Evolutionary conservation across 2,113 vertebrate genomes (phyloP), one percentile per base, ranked within the genome.

Genomic region (Hippocampus mohnikei): DNA sequence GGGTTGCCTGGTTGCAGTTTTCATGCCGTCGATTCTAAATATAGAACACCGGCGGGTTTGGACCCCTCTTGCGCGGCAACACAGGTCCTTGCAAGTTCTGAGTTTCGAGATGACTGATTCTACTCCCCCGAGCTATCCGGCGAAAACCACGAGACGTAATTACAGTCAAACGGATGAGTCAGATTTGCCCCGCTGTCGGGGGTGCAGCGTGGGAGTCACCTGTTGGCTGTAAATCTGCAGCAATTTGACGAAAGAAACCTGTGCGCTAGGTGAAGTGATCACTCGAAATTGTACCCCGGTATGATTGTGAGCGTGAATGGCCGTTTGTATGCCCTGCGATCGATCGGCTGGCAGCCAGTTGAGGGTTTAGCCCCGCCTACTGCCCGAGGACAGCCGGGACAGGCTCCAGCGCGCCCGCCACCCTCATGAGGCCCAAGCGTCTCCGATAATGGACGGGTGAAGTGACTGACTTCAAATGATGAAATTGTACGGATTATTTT

Each of bases 171-270:
- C 40, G 18, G 33, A 23, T 67, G 3, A 7, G 71, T 74, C 66
- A 85, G 81, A 87, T 88, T 79, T 88, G 85, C 75, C 42, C 70
- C 63, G 69, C 67, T 81, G 75, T 77, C 74, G 70, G 66, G 65
- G 42, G 60, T 78, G 23, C 55, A 56, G 71, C 65, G 66, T 67
- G 69, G 69, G 73, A 82, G 85, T 91, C 86, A 89, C 87, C 85
- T 87, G 82, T 81, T 90, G 87, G 69, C 78, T 53, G 82, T 89
- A 85, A 88, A 87, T 87, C 81, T 73, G 20, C 3, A 52, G 53
- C 40, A 62, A 68, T 79, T 73, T 74, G 56, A 63, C 62, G 74
- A 53, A 37, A 67, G 76, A 75, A 88, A 82, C 65, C 66, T 78
- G 66, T 0, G 33, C 33, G 33, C 5, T 37, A 37, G 33, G 33